Evolutionary conservation across 2,113 vertebrate genomes (phyloP).

Genomic region (Eleginops maclovinus): DNA sequence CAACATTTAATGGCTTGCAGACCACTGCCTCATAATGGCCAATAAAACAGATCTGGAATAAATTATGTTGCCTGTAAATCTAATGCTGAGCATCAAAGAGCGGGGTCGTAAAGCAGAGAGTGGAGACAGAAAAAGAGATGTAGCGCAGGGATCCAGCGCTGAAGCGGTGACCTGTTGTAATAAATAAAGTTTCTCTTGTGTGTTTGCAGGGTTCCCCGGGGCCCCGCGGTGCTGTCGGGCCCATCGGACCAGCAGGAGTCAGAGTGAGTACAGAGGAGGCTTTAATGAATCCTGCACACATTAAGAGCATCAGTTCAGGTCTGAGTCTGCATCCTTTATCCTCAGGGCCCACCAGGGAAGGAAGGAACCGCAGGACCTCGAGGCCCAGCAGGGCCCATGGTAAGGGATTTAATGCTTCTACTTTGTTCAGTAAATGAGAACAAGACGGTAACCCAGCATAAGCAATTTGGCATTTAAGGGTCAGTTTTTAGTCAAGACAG

Average conservation of each 20-base stretch:
- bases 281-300: background rate
- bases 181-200: constrained; percentile 4
- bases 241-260: constrained; percentile 90
- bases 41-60: constrained; percentile 77
- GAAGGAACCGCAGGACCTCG: constrained; percentile 91
- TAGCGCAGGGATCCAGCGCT: background rate
- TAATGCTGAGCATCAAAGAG: constrained; percentile 76
- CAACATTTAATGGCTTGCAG: constrained; percentile 72
- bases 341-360: constrained; percentile 93
- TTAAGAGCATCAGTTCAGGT: constrained; percentile 10
- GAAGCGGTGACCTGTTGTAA: too few species aligned
- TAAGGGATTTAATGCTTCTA: constrained; percentile 70
- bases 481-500: too few species aligned
- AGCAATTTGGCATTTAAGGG: too few species aligned
- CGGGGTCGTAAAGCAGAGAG: constrained; percentile 54
- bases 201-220: constrained; percentile 89
- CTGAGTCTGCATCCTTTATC: constrained; percentile 1
- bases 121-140: constrained; percentile 32
- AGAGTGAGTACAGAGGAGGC: constrained; percentile 84
- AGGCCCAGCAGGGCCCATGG: constrained; percentile 92
- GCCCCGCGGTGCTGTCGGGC: constrained; percentile 87
- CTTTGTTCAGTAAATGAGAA: background rate
- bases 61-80: constrained; percentile 75
- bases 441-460: too few species aligned
- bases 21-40: constrained; percentile 64